Evolutionary conservation across 2,113 vertebrate species (phyloP), one percentile per base, ranked within the genome.

Genomic region (Macroglossus sobrinus): DNA sequence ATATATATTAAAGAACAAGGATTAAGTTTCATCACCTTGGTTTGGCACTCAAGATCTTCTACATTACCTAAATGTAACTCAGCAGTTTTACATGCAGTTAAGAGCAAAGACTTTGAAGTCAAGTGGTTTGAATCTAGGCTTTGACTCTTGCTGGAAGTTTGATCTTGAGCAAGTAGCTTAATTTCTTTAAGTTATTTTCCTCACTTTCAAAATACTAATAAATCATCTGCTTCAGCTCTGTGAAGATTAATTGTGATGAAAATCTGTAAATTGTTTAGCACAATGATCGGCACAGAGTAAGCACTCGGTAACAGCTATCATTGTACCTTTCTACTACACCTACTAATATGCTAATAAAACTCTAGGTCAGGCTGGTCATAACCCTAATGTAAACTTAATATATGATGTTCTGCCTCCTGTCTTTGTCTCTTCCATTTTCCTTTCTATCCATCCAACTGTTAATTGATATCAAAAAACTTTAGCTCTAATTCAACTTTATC

Each of bases 191-290:
- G 28, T 75, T 75, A 71, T 75, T 71, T 72, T 61, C 9, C 28
- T 93, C 59, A 86, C 12, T 93, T 89, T 95, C 33, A 87, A 81
- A 91, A 76, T 55, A 84, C 33, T 72, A 95, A 76, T 82, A 76
- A 63, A 76, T 80, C 50, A 89, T 53, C 18, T 76, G 61, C 12
- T 68, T 61, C 22, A 69, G 66, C 40, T 68, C 43, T 93, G 71
- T 86, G 43, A 93, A 81, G n/a, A 75, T 80, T 89, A 69, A 91
- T 57, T 64, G 92, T 57, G 12, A 84, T 59, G 74, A 50, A 81
- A 85, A 66, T 40, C 85, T 3, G 40, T 68, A 59, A 89, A 72
- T 8, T 53, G 18, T 24, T 38, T 24, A 78, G 26, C 45, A 79
- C 55, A 57, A 79, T 33, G 45, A 89, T 5, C 40, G 55, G 69